A percentile compares a stretch with the other conserved stretches of the same genome.
Evolutionary conservation across 2,113 vertebrate species (phyloP).

Genomic region (Scortum barcoo): DNA sequence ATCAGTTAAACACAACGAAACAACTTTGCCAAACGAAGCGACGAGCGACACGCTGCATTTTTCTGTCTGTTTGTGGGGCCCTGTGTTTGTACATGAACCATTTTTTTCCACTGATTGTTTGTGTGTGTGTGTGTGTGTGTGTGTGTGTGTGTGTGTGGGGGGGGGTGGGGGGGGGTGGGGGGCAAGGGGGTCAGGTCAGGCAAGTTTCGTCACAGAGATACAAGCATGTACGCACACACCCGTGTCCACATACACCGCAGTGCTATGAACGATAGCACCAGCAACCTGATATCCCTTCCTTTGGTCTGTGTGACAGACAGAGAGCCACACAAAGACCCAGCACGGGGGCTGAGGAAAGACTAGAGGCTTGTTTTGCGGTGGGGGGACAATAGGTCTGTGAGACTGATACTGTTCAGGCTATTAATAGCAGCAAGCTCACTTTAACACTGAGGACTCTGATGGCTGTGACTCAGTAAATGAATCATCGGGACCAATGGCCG

Average conservation of each 20-base stretch:
- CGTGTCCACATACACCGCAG: conserved; percentile 5
- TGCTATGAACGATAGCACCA: conserved; percentile 32
- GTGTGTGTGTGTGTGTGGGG: neutral
- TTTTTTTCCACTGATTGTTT: conserved; percentile 14
- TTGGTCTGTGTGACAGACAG: conserved; percentile 22
- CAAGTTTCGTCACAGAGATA: conserved; percentile 20
- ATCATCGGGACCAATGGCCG: conserved; percentile 4
- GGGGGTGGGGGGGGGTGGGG: neutral
- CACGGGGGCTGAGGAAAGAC: conserved; percentile 56
- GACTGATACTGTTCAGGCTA: conserved; percentile 57
- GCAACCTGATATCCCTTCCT: conserved; percentile 50
- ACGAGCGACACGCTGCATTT: conserved; percentile 17
- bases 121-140: conserved; percentile 2
- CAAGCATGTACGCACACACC: neutral
- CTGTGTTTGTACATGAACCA: neutral
- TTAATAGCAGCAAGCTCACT: conserved; percentile 61
- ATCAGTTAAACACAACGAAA: conserved; percentile 49
- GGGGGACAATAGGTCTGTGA: conserved; percentile 46
- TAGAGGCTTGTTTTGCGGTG: conserved; percentile 50
- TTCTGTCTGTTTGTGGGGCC: neutral
- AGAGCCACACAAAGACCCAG: conserved; percentile 44
- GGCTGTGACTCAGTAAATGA: conserved; percentile 43
- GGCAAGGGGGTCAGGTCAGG: too few relatives aligned
- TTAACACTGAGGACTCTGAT: conserved; percentile 29
- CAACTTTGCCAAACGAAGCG: conserved; percentile 29